phyloP scores from a whole-genome alignment of 1,140 invertebrate species.

The Oryctes rhinoceros region DNA sequence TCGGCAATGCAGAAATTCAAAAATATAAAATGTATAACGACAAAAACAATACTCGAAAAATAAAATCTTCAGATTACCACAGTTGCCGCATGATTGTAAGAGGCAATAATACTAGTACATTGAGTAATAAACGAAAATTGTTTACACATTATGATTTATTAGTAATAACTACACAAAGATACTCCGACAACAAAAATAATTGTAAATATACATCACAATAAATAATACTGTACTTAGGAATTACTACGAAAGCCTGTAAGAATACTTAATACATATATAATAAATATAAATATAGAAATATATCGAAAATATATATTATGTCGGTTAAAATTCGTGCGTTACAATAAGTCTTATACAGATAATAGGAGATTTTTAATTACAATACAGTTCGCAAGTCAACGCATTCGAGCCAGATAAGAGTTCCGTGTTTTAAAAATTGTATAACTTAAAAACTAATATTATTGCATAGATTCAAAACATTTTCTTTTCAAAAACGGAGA shows the following conservation, averaged over 20 bases:
- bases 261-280: neutral
- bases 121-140: neutral
- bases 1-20: too few species aligned
- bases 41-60: too few species aligned
- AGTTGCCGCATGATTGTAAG: neutral
- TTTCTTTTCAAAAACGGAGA: too few species aligned
- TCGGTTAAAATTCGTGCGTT: slow-evolving; percentile 24
- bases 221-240: slow-evolving; percentile 20
- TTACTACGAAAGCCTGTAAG: neutral
- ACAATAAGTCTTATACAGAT: neutral
- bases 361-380: neutral
- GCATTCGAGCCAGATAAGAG: too few species aligned
- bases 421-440: too few species aligned
- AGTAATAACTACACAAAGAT: slow-evolving; percentile 9
- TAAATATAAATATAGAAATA: slow-evolving; percentile 18
- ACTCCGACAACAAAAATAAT: slow-evolving; percentile 5
- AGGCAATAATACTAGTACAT: neutral
- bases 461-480: too few species aligned
- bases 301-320: slow-evolving; percentile 26
- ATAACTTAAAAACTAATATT: too few species aligned
- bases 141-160: neutral
- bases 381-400: too few species aligned
- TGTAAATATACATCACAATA: slow-evolving; percentile 22
- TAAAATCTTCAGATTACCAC: neutral
- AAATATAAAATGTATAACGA: too few species aligned